Conservation (phyloP, 2,888 invertebrate genomes). For the Cactoblastis cactorum region DNA sequence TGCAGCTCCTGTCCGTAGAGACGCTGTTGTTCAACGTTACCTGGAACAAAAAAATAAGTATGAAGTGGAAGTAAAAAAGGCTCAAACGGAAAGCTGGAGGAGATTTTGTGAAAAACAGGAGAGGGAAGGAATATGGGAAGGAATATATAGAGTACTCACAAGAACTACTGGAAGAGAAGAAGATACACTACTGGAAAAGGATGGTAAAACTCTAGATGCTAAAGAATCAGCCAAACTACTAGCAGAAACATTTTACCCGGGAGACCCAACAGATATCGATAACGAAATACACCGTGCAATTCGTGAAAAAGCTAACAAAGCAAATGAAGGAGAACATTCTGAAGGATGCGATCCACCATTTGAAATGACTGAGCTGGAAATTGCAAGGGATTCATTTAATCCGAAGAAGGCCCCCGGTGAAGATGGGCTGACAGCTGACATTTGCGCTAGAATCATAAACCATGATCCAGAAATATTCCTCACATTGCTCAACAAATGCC, state of each 20-base stretch:
- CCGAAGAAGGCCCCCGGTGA: neutral
- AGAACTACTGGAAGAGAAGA: constrained; percentile 11
- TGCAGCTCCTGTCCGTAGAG: neutral
- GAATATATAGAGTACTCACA: too few species aligned
- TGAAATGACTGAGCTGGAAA: too few species aligned
- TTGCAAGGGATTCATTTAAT: neutral
- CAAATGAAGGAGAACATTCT: too few species aligned
- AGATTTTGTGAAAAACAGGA: constrained; percentile 9
- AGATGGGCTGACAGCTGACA: neutral
- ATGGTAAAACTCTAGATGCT: constrained; percentile 1
- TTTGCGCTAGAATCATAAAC: neutral
- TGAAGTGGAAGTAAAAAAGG: neutral
- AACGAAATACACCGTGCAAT: neutral
- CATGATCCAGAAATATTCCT: neutral
- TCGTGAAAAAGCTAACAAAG: neutral
- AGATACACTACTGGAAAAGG: constrained; percentile 7
- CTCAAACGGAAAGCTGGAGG: constrained; percentile 4
- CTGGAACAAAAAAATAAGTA: neutral
- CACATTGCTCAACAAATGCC: too few species aligned
- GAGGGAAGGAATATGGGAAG: constrained; percentile 2
- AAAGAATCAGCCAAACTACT: constrained; percentile 10
- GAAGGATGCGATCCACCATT: neutral
- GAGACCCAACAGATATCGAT: neutral
- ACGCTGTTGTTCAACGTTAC: neutral
- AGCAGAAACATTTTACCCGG: constrained; percentile 13